phyloP scores from a whole-genome alignment of 2,113 vertebrate genomes.

The Harpagus bidentatus region DNA sequence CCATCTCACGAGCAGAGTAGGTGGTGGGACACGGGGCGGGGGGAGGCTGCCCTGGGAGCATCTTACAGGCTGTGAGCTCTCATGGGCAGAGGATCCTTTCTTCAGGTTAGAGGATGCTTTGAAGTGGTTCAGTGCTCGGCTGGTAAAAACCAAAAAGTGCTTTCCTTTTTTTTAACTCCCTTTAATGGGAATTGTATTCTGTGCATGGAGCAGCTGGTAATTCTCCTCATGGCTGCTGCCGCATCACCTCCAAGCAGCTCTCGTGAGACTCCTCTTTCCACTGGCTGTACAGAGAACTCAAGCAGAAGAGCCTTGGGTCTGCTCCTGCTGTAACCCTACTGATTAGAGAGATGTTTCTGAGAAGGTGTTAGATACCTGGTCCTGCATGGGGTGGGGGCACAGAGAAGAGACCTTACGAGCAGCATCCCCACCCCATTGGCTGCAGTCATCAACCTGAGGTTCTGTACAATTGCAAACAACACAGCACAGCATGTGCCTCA shows the following conservation, averaged over 20 bases:
- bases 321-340: neutral
- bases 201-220: neutral
- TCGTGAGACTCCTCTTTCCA: neutral
- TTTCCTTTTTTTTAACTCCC: neutral
- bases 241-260: neutral
- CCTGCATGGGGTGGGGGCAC: neutral
- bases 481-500: neutral
- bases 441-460: rapidly evolving
- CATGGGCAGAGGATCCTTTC: neutral
- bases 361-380: neutral
- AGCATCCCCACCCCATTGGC: neutral
- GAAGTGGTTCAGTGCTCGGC: neutral
- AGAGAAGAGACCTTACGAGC: neutral
- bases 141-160: neutral
- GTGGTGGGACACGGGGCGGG: rapidly evolving
- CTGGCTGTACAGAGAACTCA: neutral
- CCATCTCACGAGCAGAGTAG: neutral
- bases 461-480: neutral
- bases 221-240: neutral
- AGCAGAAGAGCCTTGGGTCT: neutral
- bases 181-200: neutral
- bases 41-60: neutral
- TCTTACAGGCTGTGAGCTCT: neutral
- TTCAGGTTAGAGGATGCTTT: neutral
- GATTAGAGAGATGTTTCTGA: neutral